Evolutionary conservation across 2,888 invertebrate genomes (phyloP), one percentile per base, ranked within the genome.

Genomic region (Deilephila porcellus): DNA sequence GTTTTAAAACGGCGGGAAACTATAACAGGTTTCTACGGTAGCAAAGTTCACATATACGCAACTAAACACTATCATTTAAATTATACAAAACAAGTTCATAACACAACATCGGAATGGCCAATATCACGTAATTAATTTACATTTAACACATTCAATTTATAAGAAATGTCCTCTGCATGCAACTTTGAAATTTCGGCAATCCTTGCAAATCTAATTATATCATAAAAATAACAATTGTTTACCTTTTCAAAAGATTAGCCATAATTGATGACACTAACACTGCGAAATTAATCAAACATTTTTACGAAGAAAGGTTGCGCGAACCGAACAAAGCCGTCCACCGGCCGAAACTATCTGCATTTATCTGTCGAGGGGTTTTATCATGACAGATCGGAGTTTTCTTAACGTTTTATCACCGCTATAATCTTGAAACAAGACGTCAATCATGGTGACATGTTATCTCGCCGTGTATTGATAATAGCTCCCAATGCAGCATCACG

Each of bases 351-450:
- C 79, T 72, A 75, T 70, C 75, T 74, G 64, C 74, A 78, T 81
- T 80, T 83, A 83, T 86, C 83, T 81, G 74, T 73, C 75, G 75
- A 79, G 81, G 80, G 78, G 74, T 80, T 80, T 87, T 93, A 93
- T 93, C 93, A 82, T 90, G 91, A 92, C 90, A 91, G 90, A 91
- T 92, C 89, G 86, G 86, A 84, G 85, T 85, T 86, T 84, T 88
- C 85, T 86, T 83, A 82, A 81, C 83, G 76, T 76, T 80, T 82
- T 83, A 80, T 80, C 76, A 76, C 76, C 71, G 84, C 75, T 73
- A 71, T 79, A 81, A 90, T 91, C 89, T 91, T 79, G 79, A 81
- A 90, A 89, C 89, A 90, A 88, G 90, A 90, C 87, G 93, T 91
- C 93, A 93, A 89, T 92, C 93, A 90, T 83, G 74, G 77, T 75